Evolutionary conservation across 2,113 vertebrate species (phyloP), one percentile per base, ranked within the genome.

Genomic region (Spea multiplicata): DNA sequence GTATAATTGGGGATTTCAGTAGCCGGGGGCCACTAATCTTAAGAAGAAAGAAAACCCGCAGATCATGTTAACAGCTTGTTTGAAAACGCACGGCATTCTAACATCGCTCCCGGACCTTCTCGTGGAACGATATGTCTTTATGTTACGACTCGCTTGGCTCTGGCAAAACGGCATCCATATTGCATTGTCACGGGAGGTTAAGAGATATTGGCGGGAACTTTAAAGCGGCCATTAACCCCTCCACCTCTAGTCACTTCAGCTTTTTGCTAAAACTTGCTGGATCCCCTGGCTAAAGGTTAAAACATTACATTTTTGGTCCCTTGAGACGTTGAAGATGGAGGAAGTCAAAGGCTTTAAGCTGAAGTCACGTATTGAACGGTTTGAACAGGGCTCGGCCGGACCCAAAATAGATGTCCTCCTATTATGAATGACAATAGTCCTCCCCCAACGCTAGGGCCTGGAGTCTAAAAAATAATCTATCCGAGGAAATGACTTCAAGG

Each of bases 401-500:
- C 44, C 61, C 75, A 44, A 0, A 44, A 30, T 30, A 2, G 46
- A 16, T 5, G 8, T 30, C 69, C 45, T 3, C 3, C 61, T 79
- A 55, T 52, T 8, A 0, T 55, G 69, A 80, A 16, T 76, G 77
- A 71, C 9, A 82, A 71, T 71, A 70, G 72, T 78, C 48, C 66
- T 73, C 62, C 66, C n/a, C 0, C 81, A 68, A 62, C 78, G 3
- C 66, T 50, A 78, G 66, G 44, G 71, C 53, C 75, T 77, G 57
- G 70, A 59, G 45, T 49, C 45, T 68, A 62, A 50, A 69, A 69
- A 61, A 69, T 46, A 77, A 71, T 71, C 48, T 30, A 17, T 77
- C 75, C 14, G 16, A 71, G 67, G 67, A 77, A 70, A 77, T 77
- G 30, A 77, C 55, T 71, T 70, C 53, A 66, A 66, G 61, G 76